A percentile compares a stretch with the other conserved stretches of the same genome.
Evolutionary conservation across 1,140 invertebrate genomes (phyloP).

Genomic region (Drosophila varians): DNA sequence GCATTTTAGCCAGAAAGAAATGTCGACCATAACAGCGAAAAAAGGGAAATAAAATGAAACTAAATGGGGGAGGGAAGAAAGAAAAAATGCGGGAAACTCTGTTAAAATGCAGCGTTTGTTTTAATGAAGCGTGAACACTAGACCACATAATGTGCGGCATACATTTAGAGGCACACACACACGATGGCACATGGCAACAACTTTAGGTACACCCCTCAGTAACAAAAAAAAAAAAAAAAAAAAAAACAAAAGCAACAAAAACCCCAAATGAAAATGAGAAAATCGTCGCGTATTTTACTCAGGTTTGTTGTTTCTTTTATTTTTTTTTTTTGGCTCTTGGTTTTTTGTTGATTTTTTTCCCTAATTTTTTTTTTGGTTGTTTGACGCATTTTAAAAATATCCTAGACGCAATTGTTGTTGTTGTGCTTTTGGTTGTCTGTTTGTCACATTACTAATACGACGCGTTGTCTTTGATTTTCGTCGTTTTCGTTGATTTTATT

Average conservation of each 20-base stretch:
- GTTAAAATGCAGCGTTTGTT: slow-evolving; percentile 59
- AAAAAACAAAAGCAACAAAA: slow-evolving; percentile 21
- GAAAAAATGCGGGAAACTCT: slow-evolving; percentile 55
- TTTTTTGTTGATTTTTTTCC: slow-evolving; percentile 14
- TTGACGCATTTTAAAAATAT: slow-evolving; percentile 79
- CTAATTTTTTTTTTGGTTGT: slow-evolving; percentile 41
- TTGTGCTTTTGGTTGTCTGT: slow-evolving; percentile 36
- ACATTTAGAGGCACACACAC: slow-evolving; percentile 58
- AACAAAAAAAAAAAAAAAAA: slow-evolving; percentile 13
- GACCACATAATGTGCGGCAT: slow-evolving; percentile 79
- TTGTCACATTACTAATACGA: slow-evolving; percentile 73
- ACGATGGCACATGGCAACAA: slow-evolving; percentile 37
- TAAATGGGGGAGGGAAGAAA: slow-evolving; percentile 20
- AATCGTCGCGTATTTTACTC: slow-evolving; percentile 63
- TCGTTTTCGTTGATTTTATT: slow-evolving; percentile 26
- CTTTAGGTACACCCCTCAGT: slow-evolving; percentile 61
- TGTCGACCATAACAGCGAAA: slow-evolving; percentile 27
- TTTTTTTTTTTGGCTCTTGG: slow-evolving; percentile 20
- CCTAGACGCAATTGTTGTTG: slow-evolving; percentile 68
- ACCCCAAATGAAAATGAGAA: slow-evolving; percentile 50
- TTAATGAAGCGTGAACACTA: slow-evolving; percentile 79
- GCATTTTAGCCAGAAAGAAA: slow-evolving; percentile 43
- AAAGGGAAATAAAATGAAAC: slow-evolving; percentile 22
- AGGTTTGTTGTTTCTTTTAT: slow-evolving; percentile 43
- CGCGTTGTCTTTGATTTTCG: slow-evolving; percentile 67